A percentile compares a stretch with the other conserved stretches of the same genome.
These are phyloP conservation scores for Caenorhabditis uteleia DNA, from an alignment of 2,888 invertebrate species.

Conservation along the genomic window DNA sequence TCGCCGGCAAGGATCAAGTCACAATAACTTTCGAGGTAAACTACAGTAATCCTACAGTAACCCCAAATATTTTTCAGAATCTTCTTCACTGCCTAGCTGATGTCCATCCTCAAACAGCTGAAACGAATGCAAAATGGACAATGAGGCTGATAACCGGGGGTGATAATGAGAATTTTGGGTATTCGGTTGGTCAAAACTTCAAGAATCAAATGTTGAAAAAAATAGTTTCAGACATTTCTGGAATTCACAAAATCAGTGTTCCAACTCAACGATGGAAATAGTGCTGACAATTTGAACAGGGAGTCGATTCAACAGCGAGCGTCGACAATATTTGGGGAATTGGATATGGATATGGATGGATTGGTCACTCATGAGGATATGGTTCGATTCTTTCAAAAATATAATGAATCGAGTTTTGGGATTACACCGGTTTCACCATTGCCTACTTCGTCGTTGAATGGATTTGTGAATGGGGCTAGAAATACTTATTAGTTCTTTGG, in stretches of 20 bases:
- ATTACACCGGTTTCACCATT: slow-evolving; percentile 27
- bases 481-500: no score
- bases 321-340: slow-evolving; percentile 41
- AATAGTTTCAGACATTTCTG: not conserved
- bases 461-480: no score
- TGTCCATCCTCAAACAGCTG: slow-evolving; percentile 47
- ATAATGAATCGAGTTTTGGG: slow-evolving; percentile 24
- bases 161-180: slow-evolving; percentile 45
- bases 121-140: slow-evolving; percentile 61
- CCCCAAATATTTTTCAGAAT: slow-evolving; percentile 25
- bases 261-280: slow-evolving; percentile 47
- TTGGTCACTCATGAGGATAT: slow-evolving; percentile 47
- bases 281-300: slow-evolving; percentile 31
- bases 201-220: no score
- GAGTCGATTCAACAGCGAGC: slow-evolving; percentile 53
- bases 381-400: slow-evolving; percentile 44
- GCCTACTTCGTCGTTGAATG: slow-evolving; percentile 15
- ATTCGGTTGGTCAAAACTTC: slow-evolving; percentile 21
- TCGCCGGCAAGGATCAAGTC: slow-evolving; percentile 41
- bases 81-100: slow-evolving; percentile 41
- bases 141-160: slow-evolving; percentile 59
- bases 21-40: slow-evolving; percentile 53
- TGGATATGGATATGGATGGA: slow-evolving; percentile 51
- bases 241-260: slow-evolving; percentile 63
- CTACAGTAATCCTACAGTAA: not conserved